Base-by-base conservation (phyloP, 2,888 invertebrate genomes). In the Melipona bicolor region DNA sequence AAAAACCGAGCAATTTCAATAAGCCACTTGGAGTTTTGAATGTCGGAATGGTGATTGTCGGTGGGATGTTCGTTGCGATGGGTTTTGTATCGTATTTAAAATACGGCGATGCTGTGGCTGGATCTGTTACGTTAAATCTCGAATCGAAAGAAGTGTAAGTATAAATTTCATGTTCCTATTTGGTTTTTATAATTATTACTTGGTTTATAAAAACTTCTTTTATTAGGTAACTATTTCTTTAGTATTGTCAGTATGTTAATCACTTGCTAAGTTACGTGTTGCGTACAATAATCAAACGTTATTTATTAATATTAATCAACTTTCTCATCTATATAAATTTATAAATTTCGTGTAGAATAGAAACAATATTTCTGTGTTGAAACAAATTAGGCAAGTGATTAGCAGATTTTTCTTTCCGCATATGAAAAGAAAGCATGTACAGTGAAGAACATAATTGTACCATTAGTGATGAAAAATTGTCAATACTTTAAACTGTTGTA, bases 1-100 rank as follows among this genome's bases (percentile, higher is more conserved):
- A 95, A 87, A 95, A 96, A 24, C 98, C 98, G 0, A 95, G 96
- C 78, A 95, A 96, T 87, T 99, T 99, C 95, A 96, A 97, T 89
- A 97, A 96, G 83, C 96, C 96, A 9, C 94, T 97, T 15, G 99
- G 99, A 3, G 98, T 99, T 1, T 95, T 99, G 36, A 99, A 99
- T 93, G 96, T 98, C 3, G 98, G 98, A 72, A 98, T 99, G 98
- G 95, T 96, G 4, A 95, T 97, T 21, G 98, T 99, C 0, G 97
- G 97, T 0, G 92, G 95, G 71, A 96, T 98, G 91, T 98, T 98
- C 94, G 96, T 97, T 62, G 95, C 96, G 2, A 96, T 98, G 84
- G 99, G 99, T 54, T 98, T 98, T 94, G 96, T 98, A 77, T 97
- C 98, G 6, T 99, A 98, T 94, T 95, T 98, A 82, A 97, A 97